A percentile compares a stretch with the other conserved stretches of the same genome.
phyloP scores from a whole-genome alignment of 2,797 vertebrate species.

The Hydrocynus forskahlii region DNA sequence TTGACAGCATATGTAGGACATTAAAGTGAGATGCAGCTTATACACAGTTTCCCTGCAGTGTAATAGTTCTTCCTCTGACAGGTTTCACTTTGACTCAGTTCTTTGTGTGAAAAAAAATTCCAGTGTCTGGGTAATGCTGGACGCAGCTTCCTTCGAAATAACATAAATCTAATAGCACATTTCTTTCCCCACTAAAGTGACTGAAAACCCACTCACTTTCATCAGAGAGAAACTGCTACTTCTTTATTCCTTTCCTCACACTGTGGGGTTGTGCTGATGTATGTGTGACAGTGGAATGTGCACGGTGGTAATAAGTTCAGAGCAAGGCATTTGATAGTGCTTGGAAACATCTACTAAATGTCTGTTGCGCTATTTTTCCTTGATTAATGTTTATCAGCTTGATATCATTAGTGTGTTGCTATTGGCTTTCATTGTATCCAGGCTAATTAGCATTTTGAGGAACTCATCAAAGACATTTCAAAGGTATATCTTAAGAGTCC shows the following conservation, averaged over 20 bases:
- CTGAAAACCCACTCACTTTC: constrained; percentile 7
- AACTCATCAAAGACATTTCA: too few species aligned
- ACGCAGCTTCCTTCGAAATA: constrained; percentile 21
- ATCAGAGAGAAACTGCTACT: not conserved
- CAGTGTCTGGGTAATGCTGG: constrained; percentile 33
- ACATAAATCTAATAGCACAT: not conserved
- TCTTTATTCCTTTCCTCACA: not conserved
- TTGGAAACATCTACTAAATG: not conserved
- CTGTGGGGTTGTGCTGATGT: not conserved
- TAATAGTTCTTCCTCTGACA: constrained; percentile 49
- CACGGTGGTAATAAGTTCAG: not conserved
- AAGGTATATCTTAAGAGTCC: too few species aligned
- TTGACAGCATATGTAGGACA: constrained; percentile 33
- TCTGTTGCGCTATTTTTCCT: constrained; percentile 4
- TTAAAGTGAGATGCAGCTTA: constrained; percentile 43
- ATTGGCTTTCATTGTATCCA: too few species aligned
- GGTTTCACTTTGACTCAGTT: constrained; percentile 41
- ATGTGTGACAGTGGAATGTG: not conserved
- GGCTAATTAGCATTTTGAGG: too few species aligned
- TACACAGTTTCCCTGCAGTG: constrained; percentile 44
- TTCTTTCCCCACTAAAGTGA: constrained; percentile 3
- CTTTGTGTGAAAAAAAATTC: constrained; percentile 51
- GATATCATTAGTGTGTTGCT: constrained; percentile 20
- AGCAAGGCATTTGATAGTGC: not conserved
- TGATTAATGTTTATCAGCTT: constrained; percentile 34